Evolutionary conservation across 2,113 vertebrate genomes (phyloP).

Genomic region (Chaetodon trifascialis): DNA sequence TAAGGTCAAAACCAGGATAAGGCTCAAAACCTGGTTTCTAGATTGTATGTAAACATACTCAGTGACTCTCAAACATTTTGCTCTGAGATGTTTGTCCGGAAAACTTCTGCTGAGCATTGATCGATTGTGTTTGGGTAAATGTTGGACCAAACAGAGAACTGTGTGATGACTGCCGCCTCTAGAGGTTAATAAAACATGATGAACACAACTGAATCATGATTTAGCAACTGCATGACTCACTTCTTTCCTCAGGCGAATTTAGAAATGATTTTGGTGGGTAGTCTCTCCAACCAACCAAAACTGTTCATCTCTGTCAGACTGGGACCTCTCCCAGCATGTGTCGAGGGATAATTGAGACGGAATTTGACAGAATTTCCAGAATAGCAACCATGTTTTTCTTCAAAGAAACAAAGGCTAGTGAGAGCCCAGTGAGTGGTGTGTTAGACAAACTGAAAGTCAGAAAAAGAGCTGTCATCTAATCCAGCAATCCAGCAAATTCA

Average conservation of each 20-base stretch:
- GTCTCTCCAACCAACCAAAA: background rate
- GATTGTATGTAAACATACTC: no score
- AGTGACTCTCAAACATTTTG: no score
- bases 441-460: background rate
- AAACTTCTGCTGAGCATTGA: no score
- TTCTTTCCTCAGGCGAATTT: background rate
- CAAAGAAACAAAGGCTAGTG: background rate
- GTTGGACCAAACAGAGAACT: background rate
- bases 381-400: background rate
- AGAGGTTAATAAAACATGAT: background rate
- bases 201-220: no score
- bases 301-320: background rate
- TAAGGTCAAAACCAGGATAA: no score
- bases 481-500: background rate
- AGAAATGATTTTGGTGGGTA: background rate
- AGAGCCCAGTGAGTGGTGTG: background rate
- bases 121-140: background rate
- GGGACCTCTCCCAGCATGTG: background rate
- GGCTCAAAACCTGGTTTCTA: no score
- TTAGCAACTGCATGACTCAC: background rate
- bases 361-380: background rate
- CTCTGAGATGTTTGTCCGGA: background rate
- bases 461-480: background rate
- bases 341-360: background rate
- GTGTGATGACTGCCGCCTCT: background rate